phyloP scores from a whole-genome alignment of 2,797 vertebrate genomes.

The Pipistrellus kuhlii region DNA sequence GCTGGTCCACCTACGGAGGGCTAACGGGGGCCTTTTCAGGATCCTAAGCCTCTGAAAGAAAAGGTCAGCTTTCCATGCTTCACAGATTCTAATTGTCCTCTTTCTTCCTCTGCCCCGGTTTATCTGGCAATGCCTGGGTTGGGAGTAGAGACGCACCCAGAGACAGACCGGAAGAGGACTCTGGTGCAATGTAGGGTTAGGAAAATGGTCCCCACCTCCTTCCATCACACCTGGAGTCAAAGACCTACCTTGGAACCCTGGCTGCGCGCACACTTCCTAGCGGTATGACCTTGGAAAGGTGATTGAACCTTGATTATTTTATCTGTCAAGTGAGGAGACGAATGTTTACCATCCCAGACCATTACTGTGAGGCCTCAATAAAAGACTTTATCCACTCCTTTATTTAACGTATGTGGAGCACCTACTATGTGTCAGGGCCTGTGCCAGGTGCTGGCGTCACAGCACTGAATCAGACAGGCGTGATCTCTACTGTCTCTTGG shows the following conservation, averaged over 20 bases:
- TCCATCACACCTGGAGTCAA: not conserved
- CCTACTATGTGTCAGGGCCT: not conserved
- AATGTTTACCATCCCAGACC: not conserved
- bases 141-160: not conserved
- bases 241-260: not conserved
- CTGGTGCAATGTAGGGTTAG: not conserved
- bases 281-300: not conserved
- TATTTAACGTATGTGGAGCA: not conserved
- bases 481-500: slow-evolving; percentile 20
- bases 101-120: not conserved
- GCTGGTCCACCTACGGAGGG: not conserved
- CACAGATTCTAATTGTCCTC: not conserved
- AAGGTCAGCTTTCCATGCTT: slow-evolving; percentile 55
- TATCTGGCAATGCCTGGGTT: slow-evolving; percentile 49
- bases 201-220: not conserved
- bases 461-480: slow-evolving; percentile 16
- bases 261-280: not conserved
- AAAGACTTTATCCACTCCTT: slow-evolving; percentile 44
- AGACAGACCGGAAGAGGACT: not conserved
- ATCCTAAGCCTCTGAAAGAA: slow-evolving; percentile 17
- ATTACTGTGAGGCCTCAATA: not conserved
- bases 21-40: not conserved
- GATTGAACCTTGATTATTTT: slow-evolving; percentile 24
- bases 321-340: slow-evolving; percentile 36
- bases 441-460: not conserved